Evolutionary conservation across 2,888 invertebrate species (phyloP).

Genomic region (Cheilosia pagana): DNA sequence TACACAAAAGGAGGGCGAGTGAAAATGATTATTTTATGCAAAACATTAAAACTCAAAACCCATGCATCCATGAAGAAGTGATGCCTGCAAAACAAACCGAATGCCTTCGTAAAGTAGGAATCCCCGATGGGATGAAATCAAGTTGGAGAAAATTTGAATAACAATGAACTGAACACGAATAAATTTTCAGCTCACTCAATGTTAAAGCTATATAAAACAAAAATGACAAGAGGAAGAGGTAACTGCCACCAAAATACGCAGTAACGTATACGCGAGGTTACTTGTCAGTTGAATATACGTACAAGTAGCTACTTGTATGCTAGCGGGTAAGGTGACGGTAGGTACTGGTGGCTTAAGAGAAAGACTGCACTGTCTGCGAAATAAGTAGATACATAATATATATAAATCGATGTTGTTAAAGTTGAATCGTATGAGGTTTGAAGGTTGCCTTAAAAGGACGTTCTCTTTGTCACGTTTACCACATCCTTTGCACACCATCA

Average conservation of each 20-base stretch:
- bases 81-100: slow-evolving; percentile 45
- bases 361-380: too few relatives aligned
- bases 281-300: slow-evolving; percentile 22
- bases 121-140: slow-evolving; percentile 21
- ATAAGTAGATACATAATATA: too few relatives aligned
- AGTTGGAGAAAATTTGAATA: slow-evolving; percentile 56
- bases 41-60: slow-evolving; percentile 37
- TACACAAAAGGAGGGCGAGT: slow-evolving; percentile 63
- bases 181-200: slow-evolving; percentile 21
- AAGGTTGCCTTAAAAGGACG: too few relatives aligned
- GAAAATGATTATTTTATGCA: slow-evolving; percentile 71
- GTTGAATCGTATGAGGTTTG: too few relatives aligned
- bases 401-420: too few relatives aligned
- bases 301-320: not conserved
- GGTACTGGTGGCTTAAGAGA: too few relatives aligned
- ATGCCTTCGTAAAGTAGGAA: slow-evolving; percentile 33
- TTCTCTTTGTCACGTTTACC: not conserved
- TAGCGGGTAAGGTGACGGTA: not conserved
- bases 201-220: slow-evolving; percentile 7
- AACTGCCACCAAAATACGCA: not conserved
- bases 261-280: not conserved
- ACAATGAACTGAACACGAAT: slow-evolving; percentile 68
- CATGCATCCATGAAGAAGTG: slow-evolving; percentile 38
- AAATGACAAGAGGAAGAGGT: slow-evolving; percentile 18
- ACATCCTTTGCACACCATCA: not conserved